Percentiles rank a stretch among this genome's conserved stretches.
Conservation (phyloP, 2,113 vertebrate species). For the Sinosuthora webbiana region DNA sequence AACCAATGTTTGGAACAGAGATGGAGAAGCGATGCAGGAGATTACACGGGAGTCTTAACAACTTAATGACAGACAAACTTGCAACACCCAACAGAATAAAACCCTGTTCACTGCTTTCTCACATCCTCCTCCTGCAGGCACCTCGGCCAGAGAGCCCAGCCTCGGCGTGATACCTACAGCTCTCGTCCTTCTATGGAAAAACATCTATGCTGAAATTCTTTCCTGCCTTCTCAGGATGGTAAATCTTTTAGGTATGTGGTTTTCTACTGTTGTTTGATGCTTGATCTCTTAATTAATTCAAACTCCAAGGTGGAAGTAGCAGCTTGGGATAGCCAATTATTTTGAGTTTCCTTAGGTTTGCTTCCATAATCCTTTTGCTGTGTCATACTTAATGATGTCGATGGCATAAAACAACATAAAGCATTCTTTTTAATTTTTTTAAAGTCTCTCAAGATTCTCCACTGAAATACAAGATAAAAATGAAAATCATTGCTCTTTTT, state of each 20-base stretch:
- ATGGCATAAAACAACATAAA: not conserved
- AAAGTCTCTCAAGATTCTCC: not conserved
- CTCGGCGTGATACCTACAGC: not conserved
- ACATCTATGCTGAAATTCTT: not conserved
- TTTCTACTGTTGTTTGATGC: not conserved
- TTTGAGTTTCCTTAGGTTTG: not conserved
- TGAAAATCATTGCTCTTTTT: not conserved
- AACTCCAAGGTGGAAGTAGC: not conserved
- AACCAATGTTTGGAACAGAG: not conserved
- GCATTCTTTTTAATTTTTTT: not conserved
- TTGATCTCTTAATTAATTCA: constrained; percentile 9
- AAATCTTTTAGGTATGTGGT: not conserved
- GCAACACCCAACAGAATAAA: not conserved
- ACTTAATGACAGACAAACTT: not conserved
- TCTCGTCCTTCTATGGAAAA: not conserved
- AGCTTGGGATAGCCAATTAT: not conserved
- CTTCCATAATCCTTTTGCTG: not conserved
- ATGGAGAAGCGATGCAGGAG: not conserved
- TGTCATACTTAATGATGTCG: not conserved
- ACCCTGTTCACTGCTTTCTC: not conserved
- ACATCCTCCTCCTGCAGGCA: not conserved
- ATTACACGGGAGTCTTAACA: not conserved
- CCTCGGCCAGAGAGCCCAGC: not conserved
- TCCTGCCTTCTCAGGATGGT: not conserved
- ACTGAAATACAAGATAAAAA: not conserved